Evolutionary conservation across 2,888 invertebrate genomes (phyloP).

Genomic region (Tetheella fluctuosa): DNA sequence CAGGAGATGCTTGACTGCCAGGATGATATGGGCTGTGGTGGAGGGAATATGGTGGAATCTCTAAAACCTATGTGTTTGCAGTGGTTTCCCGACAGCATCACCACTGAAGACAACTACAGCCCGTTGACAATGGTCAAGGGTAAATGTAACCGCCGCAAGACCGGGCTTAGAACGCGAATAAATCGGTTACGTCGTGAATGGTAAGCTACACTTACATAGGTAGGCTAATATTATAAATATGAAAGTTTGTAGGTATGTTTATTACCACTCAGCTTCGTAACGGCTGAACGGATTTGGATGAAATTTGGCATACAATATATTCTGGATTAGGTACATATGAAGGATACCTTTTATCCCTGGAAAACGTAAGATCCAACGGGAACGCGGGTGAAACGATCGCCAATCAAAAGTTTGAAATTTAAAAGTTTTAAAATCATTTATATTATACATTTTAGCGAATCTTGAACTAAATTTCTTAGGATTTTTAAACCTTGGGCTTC

Average conservation of each 20-base stretch:
- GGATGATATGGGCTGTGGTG: conserved; percentile 5
- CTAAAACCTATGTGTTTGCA: conserved; percentile 34
- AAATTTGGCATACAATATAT: too few species aligned
- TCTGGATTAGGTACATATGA: too few species aligned
- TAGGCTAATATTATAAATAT: too few species aligned
- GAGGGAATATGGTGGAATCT: conserved; percentile 25
- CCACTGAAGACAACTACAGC: conserved; percentile 38
- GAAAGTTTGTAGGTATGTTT: neutral
- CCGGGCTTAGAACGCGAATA: neutral
- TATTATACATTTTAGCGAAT: too few species aligned
- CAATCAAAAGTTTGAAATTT: too few species aligned
- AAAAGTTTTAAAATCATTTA: too few species aligned
- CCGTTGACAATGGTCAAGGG: conserved; percentile 35
- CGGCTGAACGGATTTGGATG: too few species aligned
- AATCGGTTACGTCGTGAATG: neutral
- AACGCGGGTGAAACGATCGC: too few species aligned
- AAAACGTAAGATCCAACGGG: too few species aligned
- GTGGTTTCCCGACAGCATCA: conserved; percentile 10
- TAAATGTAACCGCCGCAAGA: conserved; percentile 16
- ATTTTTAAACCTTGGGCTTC: too few species aligned
- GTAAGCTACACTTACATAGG: neutral
- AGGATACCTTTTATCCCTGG: too few species aligned
- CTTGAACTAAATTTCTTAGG: too few species aligned
- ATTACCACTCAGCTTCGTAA: neutral
- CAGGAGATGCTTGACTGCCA: conserved; percentile 52